Evolutionary conservation across 2,888 invertebrate genomes (phyloP).

Genomic region (Macropis europaea): DNA sequence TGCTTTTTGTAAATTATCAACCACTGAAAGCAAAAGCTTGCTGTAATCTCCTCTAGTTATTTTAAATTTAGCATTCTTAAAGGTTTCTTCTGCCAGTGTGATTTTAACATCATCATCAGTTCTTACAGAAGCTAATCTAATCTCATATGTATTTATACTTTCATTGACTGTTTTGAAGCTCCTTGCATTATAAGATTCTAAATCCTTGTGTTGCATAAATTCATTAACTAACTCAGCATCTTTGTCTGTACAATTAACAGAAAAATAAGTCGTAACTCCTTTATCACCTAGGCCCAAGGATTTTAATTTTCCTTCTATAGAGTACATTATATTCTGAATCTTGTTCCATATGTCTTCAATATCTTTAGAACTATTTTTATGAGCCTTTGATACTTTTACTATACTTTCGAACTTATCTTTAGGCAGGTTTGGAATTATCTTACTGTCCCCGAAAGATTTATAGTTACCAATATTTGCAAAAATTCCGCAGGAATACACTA

Average conservation of each 20-base stretch:
- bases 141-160: slow-evolving; percentile 82
- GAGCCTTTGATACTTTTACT: slow-evolving; percentile 86
- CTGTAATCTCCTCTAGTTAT: slow-evolving; percentile 92
- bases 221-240: slow-evolving; percentile 90
- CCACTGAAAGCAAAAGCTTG: slow-evolving; percentile 86
- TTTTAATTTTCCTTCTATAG: slow-evolving; percentile 86
- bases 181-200: slow-evolving; percentile 94
- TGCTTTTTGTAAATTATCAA: slow-evolving; percentile 87
- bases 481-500: slow-evolving; percentile 92
- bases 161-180: slow-evolving; percentile 88
- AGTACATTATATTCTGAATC: slow-evolving; percentile 84
- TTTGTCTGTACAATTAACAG: slow-evolving; percentile 90
- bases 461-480: slow-evolving; percentile 96
- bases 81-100: slow-evolving; percentile 84
- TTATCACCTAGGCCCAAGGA: slow-evolving; percentile 88
- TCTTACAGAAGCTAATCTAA: slow-evolving; percentile 88
- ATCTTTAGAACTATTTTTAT: slow-evolving; percentile 82
- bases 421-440: slow-evolving; percentile 93
- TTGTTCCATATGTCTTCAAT: slow-evolving; percentile 84
- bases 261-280: slow-evolving; percentile 96
- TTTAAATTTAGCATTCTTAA: slow-evolving; percentile 85
- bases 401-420: slow-evolving; percentile 87
- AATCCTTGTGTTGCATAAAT: slow-evolving; percentile 88
- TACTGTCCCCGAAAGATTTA: slow-evolving; percentile 97
- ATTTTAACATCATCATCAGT: slow-evolving; percentile 82